Percentiles rank a stretch among this genome's conserved stretches.
These are phyloP conservation scores for Forbesichthys papilliferus DNA, from an alignment of 2,113 vertebrate species.

Conservation along the genomic window DNA sequence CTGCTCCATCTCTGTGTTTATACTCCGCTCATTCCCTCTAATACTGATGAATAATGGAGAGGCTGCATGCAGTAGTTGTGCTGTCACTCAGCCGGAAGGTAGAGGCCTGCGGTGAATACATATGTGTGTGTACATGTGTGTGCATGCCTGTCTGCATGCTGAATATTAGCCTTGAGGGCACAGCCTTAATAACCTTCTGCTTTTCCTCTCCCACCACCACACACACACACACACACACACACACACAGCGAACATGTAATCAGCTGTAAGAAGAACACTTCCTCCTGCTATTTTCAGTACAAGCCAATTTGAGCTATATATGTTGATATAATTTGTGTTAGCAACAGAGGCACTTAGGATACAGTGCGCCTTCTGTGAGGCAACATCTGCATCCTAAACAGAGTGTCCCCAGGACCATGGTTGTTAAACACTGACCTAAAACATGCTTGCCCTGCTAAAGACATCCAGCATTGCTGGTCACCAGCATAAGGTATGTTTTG, in stretches of 20 bases:
- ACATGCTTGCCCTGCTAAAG: too few species aligned
- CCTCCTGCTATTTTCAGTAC: too few species aligned
- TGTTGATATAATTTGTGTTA: too few species aligned
- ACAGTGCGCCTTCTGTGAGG: too few species aligned
- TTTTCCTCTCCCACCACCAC: not conserved
- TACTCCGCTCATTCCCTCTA: constrained; percentile 50
- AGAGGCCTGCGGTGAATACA: constrained; percentile 57
- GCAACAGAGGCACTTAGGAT: too few species aligned
- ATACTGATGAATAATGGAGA: constrained; percentile 73
- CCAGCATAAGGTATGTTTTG: too few species aligned
- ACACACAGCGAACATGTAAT: not conserved
- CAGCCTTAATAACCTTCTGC: not conserved
- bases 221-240: constrained; percentile 15
- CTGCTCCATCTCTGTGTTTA: constrained; percentile 34
- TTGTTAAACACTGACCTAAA: too few species aligned
- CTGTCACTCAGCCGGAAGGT: constrained; percentile 67
- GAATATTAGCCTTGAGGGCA: constrained; percentile 56
- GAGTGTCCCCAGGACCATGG: too few species aligned
- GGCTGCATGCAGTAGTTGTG: constrained; percentile 65
- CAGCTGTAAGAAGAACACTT: not conserved
- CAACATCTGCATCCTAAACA: too few species aligned
- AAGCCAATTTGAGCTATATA: too few species aligned
- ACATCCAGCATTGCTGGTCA: too few species aligned
- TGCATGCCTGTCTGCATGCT: constrained; percentile 37
- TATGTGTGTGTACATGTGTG: constrained; percentile 22